Percentiles rank a stretch among this genome's conserved stretches.
Evolutionary conservation across 2,888 invertebrate genomes (phyloP).

Genomic region (Eurois occulta): DNA sequence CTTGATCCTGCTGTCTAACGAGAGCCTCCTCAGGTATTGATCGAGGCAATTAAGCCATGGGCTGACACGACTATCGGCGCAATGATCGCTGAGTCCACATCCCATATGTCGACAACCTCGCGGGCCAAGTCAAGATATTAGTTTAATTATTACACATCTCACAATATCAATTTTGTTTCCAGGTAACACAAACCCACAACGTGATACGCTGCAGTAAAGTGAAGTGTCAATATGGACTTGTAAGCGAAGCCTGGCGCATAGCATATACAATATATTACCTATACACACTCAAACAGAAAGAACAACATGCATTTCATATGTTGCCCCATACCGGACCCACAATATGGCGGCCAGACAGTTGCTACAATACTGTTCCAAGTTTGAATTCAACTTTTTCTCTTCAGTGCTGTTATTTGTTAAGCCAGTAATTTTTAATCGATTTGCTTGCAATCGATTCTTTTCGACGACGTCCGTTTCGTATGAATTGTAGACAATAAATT

Average conservation of each 20-base stretch:
- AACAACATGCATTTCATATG: slow-evolving; percentile 72
- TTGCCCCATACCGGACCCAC: slow-evolving; percentile 56
- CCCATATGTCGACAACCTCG: too few species aligned
- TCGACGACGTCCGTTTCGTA: slow-evolving; percentile 48
- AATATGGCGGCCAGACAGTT: slow-evolving; percentile 69
- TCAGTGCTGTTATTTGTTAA: slow-evolving; percentile 61
- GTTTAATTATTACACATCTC: background rate
- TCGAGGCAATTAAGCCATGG: too few species aligned
- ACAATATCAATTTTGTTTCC: slow-evolving; percentile 55
- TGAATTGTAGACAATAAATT: slow-evolving; percentile 69
- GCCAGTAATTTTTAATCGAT: slow-evolving; percentile 52
- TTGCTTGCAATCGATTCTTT: slow-evolving; percentile 52
- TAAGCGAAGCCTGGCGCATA: slow-evolving; percentile 85
- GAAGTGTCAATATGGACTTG: slow-evolving; percentile 89
- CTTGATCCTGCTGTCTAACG: too few species aligned
- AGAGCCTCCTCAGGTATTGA: too few species aligned
- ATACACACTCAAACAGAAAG: slow-evolving; percentile 69
- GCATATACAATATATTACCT: slow-evolving; percentile 77
- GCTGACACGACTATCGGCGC: too few species aligned
- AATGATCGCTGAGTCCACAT: too few species aligned
- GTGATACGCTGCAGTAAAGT: slow-evolving; percentile 84
- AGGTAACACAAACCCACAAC: slow-evolving; percentile 78
- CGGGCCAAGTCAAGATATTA: slow-evolving; percentile 1
- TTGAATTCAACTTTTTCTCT: slow-evolving; percentile 52
- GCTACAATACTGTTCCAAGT: slow-evolving; percentile 61